Base-by-base conservation (phyloP, 2,113 vertebrate genomes). In the Rissa tridactyla region DNA sequence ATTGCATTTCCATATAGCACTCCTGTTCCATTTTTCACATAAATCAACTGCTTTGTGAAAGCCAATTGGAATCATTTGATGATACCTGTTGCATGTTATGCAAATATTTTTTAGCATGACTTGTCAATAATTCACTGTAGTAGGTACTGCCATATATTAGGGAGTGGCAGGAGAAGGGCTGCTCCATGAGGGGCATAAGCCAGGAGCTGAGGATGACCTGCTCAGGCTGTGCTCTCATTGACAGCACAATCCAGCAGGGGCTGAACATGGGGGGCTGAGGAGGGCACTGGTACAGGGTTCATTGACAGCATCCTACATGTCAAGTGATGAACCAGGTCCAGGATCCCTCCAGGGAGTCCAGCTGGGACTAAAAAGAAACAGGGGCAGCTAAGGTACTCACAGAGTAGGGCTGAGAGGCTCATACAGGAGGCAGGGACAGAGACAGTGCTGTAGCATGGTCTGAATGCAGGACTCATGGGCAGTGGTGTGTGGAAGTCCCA, bases 111-210 rank as follows among this genome's bases (percentile, higher is more conserved):
- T 62, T 21, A 75, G 19, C 30, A 15, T 42, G 62, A 36, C 17
- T 40, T 69, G 34, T 75, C 55, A 58, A 36, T 66, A 62, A 54
- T 44, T 90, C 38, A 20, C 13, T 71, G 13, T 29, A 2, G 5
- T 42, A 62, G 25, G 29, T 44, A 29, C 25, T 76, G 42, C 9
- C 14, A 18, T 57, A 15, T 27, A 29, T 20, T 3, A 42, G 34
- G 25, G 42, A 36, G 25, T 8, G 21, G 5, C 7, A 29, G 18
- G 36, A 64, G 21, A 17, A 54, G 34, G 44, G 3, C 40, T 38
- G 25, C 23, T 55, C 4, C 13, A 9, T 0, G 0, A 3, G 5
- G 9, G 13, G 22, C 58, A 51, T 18, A 19, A 62, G 17, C 4
- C 7, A 13, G 69, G 73, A 70, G 18, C 6, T 0, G 0, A 46